phyloP scores from a whole-genome alignment of 2,113 vertebrate species.

The Tragelaphus strepsiceros region DNA sequence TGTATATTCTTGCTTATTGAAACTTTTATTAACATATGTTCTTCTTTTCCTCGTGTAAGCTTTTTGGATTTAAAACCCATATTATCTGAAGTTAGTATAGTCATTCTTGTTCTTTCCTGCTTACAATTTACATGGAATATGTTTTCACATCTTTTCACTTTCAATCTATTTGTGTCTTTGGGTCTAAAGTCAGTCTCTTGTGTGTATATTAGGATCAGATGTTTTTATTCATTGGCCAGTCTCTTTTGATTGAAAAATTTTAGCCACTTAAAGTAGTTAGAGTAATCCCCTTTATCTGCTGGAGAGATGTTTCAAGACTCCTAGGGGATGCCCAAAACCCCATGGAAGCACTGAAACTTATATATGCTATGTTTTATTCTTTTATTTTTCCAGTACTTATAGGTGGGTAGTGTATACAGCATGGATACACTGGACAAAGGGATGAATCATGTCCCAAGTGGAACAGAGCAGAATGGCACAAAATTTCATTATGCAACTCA shows the following conservation, averaged over 20 bases:
- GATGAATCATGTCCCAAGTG: neutral
- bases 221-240: neutral
- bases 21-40: neutral
- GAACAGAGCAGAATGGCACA: neutral
- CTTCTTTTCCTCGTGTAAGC: neutral
- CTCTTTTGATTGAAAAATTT: neutral
- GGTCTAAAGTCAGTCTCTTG: neutral
- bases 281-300: neutral
- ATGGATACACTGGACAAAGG: neutral
- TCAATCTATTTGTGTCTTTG: neutral
- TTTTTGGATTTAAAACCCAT: neutral
- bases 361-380: neutral
- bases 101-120: neutral
- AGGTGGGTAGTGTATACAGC: neutral
- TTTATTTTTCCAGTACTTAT: neutral
- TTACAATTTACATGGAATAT: neutral
- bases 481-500: neutral
- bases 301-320: neutral
- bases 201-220: neutral
- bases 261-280: neutral
- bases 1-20: neutral
- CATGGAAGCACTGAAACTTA: neutral
- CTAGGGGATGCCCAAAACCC: neutral
- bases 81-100: neutral
- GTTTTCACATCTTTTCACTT: neutral